These are phyloP conservation scores for Xanthorhoe designata DNA, from an alignment of 2,888 invertebrate genomes.

Conservation along the genomic window DNA sequence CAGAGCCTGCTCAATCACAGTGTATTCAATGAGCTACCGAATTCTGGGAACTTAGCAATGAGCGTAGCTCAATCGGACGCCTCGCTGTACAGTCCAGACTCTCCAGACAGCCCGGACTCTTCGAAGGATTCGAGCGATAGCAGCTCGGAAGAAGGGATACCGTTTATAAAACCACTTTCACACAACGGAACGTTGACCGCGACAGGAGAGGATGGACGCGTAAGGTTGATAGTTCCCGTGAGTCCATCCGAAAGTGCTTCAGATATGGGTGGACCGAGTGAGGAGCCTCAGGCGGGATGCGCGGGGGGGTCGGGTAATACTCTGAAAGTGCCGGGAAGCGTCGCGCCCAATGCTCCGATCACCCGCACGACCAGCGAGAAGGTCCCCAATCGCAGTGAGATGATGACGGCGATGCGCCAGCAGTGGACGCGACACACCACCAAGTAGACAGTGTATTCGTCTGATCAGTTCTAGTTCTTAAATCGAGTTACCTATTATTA, in stretches of 20 bases:
- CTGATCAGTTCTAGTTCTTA: conserved; percentile 43
- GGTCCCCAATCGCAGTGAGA: conserved; percentile 93
- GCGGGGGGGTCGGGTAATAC: conserved; percentile 72
- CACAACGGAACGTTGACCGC: conserved; percentile 87
- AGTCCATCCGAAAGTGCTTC: conserved; percentile 76
- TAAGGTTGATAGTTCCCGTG: conserved; percentile 87
- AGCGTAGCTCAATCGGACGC: conserved; percentile 70
- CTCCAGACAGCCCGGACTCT: conserved; percentile 67
- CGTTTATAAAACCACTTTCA: conserved; percentile 89
- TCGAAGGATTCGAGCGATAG: conserved; percentile 77
- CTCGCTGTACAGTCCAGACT: conserved; percentile 60
- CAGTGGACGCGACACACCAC: conserved; percentile 96
- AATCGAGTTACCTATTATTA: conserved; percentile 60
- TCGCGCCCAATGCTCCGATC: conserved; percentile 87
- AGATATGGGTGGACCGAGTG: conserved; percentile 57
- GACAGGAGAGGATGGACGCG: conserved; percentile 86
- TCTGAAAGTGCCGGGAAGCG: conserved; percentile 82
- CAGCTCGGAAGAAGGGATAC: conserved; percentile 76
- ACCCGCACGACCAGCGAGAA: conserved; percentile 94
- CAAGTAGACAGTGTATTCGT: conserved; percentile 82
- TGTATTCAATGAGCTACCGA: conserved; percentile 56
- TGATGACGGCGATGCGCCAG: conserved; percentile 93
- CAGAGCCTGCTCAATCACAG: conserved; percentile 62
- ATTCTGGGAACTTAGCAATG: conserved; percentile 65
- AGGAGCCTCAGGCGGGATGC: conserved; percentile 45